Evolutionary conservation across 2,888 invertebrate genomes (phyloP).

Genomic region (Cosmorhoe ocellata): DNA sequence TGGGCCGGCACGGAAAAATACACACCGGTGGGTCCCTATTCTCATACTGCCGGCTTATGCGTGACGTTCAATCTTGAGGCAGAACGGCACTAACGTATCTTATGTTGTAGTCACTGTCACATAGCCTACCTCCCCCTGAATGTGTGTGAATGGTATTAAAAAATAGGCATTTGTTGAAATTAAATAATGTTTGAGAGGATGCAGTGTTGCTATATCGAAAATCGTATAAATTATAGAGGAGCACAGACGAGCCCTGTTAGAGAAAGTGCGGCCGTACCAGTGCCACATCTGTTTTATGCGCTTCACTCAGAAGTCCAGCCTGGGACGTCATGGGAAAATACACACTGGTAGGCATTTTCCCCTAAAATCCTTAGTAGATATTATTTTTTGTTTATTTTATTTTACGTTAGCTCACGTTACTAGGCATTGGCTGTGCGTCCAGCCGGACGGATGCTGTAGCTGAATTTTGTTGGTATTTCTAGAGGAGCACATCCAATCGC

Average conservation of each 20-base stretch:
- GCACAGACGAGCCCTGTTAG: conserved; percentile 84
- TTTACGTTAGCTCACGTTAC: conserved; percentile 69
- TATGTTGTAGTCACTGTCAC: conserved; percentile 41
- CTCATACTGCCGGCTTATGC: conserved; percentile 61
- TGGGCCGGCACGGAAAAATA: conserved; percentile 86
- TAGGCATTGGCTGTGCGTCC: conserved; percentile 68
- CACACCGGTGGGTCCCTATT: conserved; percentile 81
- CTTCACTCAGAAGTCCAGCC: conserved; percentile 89
- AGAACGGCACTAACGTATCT: conserved; percentile 62
- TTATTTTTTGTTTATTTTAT: conserved; percentile 59
- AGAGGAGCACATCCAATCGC: conserved; percentile 84
- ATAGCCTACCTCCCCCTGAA: conserved; percentile 77
- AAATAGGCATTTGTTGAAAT: conserved; percentile 56
- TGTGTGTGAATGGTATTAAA: conserved; percentile 70
- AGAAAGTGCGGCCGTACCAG: conserved; percentile 86
- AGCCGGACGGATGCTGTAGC: conserved; percentile 73
- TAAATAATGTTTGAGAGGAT: conserved; percentile 62
- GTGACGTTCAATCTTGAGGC: conserved; percentile 68
- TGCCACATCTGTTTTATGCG: conserved; percentile 88
- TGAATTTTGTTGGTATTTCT: conserved; percentile 81
- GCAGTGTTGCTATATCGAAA: conserved; percentile 76
- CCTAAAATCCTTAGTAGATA: conserved; percentile 80
- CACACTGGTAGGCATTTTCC: conserved; percentile 85
- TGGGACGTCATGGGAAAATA: conserved; percentile 88
- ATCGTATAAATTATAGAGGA: conserved; percentile 82